Evolutionary conservation across 2,113 vertebrate species (phyloP), one percentile per base, ranked within the genome.

Genomic region (Calidris pygmaea): DNA sequence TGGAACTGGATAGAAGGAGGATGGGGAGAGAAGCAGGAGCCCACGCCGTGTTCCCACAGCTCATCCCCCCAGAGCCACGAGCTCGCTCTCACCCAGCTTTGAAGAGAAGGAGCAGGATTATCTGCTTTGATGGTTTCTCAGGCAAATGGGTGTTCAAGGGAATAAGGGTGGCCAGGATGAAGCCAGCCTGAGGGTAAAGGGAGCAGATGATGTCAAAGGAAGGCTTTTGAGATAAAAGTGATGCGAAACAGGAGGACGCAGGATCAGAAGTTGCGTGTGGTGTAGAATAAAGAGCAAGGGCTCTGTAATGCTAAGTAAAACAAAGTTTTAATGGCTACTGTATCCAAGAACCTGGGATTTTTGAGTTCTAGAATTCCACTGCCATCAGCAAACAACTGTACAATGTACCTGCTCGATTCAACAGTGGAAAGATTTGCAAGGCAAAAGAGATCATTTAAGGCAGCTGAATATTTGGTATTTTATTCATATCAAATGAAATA

Each of bases 11-110:
- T 10, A 45, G n/a, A 48, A 5, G 21, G 73, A 78, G 19, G 41
- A 9, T 22, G 20, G 19, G 24, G 15, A 48, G 56, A 45, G 47
- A 67, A 45, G 55, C 27, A 4, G 14, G 47, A 16, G 41, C 17
- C 0, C 2, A 2, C 1, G 0, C 21, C 23, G 13, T 35, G 8
- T 26, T 86, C 21, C 62, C 53, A 21, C 12, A 12, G 21, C 14
- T 65, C 27, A 52, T n/a, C 39, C n/a, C 23, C 30, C 41, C 53
- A 45, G 30, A 80, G 53, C 15, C 17, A 23, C 13, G 76, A 86
- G 21, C 10, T 73, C 60, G 21, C 19, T 84, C 12, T 43, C 56
- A 47, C 24, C 16, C 22, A 37, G 19, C 27, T 70, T 79, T 84
- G 77, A 68, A 80, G 67, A 60, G 35, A 65, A 50, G 1, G 1